These are phyloP conservation scores for Seriola aureovittata DNA, from an alignment of 2,113 vertebrate species.

Conservation along the genomic window DNA sequence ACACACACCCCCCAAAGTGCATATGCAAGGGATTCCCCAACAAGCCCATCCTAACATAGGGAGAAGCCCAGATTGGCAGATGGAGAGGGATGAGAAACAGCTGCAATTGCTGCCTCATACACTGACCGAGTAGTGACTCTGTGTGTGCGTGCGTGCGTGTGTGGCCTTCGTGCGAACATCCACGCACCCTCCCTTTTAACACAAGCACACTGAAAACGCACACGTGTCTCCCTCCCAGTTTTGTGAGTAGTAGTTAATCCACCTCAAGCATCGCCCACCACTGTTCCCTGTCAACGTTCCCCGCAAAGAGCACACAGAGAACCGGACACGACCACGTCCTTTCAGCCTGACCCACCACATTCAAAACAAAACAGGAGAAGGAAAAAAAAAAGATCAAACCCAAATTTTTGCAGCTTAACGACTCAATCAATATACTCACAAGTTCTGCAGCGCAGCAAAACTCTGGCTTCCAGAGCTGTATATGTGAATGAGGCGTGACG, in stretches of 20 bases:
- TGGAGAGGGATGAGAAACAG: constrained; percentile 49
- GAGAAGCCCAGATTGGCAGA: constrained; percentile 39
- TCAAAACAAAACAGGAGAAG: background rate
- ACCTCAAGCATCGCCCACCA: constrained; percentile 56
- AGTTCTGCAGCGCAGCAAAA: constrained; percentile 19
- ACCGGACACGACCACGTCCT: constrained; percentile 26
- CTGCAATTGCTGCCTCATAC: constrained; percentile 41
- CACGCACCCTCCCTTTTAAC: constrained; percentile 27
- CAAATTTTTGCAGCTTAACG: background rate
- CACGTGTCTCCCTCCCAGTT: constrained; percentile 53
- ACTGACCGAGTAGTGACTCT: constrained; percentile 25
- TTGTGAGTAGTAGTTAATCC: constrained; percentile 65
- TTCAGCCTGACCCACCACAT: constrained; percentile 17
- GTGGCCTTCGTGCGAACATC: constrained; percentile 11
- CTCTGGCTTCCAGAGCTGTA: background rate
- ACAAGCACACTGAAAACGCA: constrained; percentile 26
- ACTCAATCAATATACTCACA: background rate
- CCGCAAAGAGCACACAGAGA: constrained; percentile 27
- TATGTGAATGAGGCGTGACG: constrained; percentile 14
- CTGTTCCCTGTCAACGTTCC: constrained; percentile 31
- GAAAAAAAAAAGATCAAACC: background rate
- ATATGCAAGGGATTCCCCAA: constrained; percentile 64
- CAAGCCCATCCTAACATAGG: constrained; percentile 34
- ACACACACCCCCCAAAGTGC: constrained; percentile 31
- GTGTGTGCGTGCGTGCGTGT: constrained; percentile 17